Base-by-base conservation (phyloP, 1,140 invertebrate genomes). In the Eriocheir sinensis region DNA sequence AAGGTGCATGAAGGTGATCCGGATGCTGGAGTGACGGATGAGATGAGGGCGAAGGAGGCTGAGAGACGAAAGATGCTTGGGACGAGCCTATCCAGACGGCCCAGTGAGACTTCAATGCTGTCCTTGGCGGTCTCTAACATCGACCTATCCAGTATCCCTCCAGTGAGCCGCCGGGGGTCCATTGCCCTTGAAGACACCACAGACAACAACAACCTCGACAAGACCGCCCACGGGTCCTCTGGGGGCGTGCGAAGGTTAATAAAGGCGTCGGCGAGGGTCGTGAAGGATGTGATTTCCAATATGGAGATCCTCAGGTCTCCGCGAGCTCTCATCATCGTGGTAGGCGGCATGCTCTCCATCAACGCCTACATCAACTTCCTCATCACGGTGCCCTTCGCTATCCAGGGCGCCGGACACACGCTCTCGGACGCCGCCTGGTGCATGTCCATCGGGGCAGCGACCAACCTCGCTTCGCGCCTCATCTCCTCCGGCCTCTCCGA, bases 351-450 rank as follows among this genome's bases (percentile, higher is more conserved):
- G 40, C 79, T 40, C 2, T 34, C 53, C 15, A 15, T 72, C n/a
- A 94, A 79, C 32, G 72, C 72, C 0, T 94, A 94, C 88, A 27
- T 94, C 2, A 94, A 94, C 86, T 94, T 94, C 79, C 86, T 81
- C 27, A 53, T 94, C 2, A 91, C 53, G 30, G 36, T 34, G 30
- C 93, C 93, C 36, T 94, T 94, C 44, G 93, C 44, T 17, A 81
- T 94, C 6, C 79, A 90, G 15, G 34, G 53, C 12, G 9, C 40
- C 27, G 88, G 89, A 4, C 91, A 90, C 34, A 3, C 40, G 21
- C 93, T 93, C 21, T 32, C 80, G 30, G 93, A 91, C 0, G 88
- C 93, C 4, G 93, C 93, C 44, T 90, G 88, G 88, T 94, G 93
- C 60, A 83, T 94, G 40, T 90, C 93, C 36, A 30, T 91, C 6